Conservation (phyloP, 2,888 invertebrate species). For the Quadroppia sp. region DNA sequence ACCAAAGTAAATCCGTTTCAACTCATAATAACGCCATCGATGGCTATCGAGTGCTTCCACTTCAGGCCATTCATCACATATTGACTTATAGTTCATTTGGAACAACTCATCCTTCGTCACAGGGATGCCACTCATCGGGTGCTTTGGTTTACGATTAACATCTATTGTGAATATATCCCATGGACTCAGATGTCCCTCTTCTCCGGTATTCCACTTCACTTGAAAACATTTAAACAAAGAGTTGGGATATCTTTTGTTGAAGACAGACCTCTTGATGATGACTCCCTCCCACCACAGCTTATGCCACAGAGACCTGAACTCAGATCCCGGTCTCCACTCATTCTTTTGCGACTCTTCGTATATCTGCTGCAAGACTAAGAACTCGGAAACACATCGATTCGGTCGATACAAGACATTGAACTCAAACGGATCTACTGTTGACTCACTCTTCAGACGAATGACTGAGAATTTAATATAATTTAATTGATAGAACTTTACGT, state of each 20-base stretch:
- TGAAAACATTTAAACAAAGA: neutral
- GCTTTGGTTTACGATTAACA: neutral
- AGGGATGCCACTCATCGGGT: neutral
- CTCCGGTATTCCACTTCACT: neutral
- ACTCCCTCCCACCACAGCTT: neutral
- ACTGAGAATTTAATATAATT: neutral
- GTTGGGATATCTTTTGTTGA: neutral
- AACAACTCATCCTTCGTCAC: neutral
- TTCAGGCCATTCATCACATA: conserved; percentile 9
- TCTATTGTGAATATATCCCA: neutral
- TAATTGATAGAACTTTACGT: conserved; percentile 14
- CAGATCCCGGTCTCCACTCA: neutral
- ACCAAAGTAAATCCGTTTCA: neutral
- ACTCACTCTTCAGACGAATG: neutral
- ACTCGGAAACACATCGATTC: neutral
- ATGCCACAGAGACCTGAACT: neutral
- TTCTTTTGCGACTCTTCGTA: neutral
- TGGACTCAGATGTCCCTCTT: neutral
- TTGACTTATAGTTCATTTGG: neutral
- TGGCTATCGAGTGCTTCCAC: neutral
- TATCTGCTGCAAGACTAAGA: neutral
- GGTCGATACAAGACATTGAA: conserved; percentile 24
- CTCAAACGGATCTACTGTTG: neutral
- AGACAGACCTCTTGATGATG: neutral
- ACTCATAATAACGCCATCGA: neutral